Evolutionary conservation across 2,113 vertebrate species (phyloP), one percentile per base, ranked within the genome.

Genomic region (Brachypodius melanocephalos): DNA sequence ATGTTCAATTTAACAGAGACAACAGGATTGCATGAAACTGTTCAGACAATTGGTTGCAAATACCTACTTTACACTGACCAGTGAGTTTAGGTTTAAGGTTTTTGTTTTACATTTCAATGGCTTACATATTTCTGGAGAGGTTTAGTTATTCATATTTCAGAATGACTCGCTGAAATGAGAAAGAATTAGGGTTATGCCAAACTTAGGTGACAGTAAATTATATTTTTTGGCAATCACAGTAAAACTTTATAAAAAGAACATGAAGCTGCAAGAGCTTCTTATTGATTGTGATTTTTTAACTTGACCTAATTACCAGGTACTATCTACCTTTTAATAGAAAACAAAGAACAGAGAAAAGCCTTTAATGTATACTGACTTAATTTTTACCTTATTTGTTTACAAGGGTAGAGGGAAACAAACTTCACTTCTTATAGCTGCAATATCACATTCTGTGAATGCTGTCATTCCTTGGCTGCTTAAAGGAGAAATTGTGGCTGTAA

Each of bases 321-420:
- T 17, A 34, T 77, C 26, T 69, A 34, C 58, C 48, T 89, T 92
- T 96, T 90, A 94, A 88, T 25, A 78, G 89, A 94, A 96, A 54
- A 20, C 19, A 58, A 78, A 55, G 21, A 93, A 72, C 10, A 54
- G 36, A 48, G 52, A 73, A 89, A 88, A 45, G 11, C 2, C 20
- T 76, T 32, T 57, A 40, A 55, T 71, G 61, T 76, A 51, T 18
- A 29, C 22, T 67, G 54, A 31, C 29, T 89, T 93, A 12, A 80
- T 19, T 73, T 78, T 90, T 59, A 22, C 26, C 17, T 46, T 24
- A 38, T 79, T 80, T 51, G 31, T 81, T 85, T 43, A 32, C 31
- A 38, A 40, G 15, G 10, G 3, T n/a, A 63, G 40, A 88, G 26
- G 9, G 52, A 80, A 68, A 63, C 3, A 62, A 57, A 29, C 4